Conservation (phyloP, 2,888 invertebrate species). For the Stenchaetothrips biformis region DNA sequence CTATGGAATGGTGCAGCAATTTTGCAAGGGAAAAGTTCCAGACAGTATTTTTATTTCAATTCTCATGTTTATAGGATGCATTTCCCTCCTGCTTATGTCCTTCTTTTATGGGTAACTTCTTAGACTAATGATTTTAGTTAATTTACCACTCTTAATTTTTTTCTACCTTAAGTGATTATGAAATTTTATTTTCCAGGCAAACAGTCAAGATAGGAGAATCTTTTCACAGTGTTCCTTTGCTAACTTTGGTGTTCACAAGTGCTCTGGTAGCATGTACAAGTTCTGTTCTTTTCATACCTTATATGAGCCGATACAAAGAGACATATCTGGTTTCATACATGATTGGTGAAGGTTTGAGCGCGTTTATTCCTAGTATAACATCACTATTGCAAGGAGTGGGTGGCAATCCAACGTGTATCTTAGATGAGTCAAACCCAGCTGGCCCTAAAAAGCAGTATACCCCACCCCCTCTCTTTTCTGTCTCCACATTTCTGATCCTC, state of each 20-base stretch:
- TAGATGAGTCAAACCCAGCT: slow-evolving; percentile 37
- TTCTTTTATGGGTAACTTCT: slow-evolving; percentile 42
- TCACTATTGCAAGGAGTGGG: slow-evolving; percentile 60
- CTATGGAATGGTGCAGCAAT: slow-evolving; percentile 25
- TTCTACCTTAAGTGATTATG: slow-evolving; percentile 35
- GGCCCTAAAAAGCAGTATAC: slow-evolving; percentile 37
- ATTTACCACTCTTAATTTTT: not conserved
- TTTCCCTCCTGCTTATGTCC: slow-evolving; percentile 34
- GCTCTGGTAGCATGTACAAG: slow-evolving; percentile 62
- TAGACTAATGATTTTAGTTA: slow-evolving; percentile 34
- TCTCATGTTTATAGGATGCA: slow-evolving; percentile 31
- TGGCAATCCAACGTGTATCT: slow-evolving; percentile 46
- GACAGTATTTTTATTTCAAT: slow-evolving; percentile 46
- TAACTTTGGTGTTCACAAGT: slow-evolving; percentile 52
- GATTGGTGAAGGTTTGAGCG: slow-evolving; percentile 60
- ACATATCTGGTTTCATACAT: slow-evolving; percentile 61
- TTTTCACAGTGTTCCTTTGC: slow-evolving; percentile 42
- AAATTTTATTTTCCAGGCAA: not conserved
- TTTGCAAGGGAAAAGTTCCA: slow-evolving; percentile 31
- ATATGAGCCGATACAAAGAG: slow-evolving; percentile 56
- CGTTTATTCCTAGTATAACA: slow-evolving; percentile 60
- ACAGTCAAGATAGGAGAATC: slow-evolving; percentile 35
- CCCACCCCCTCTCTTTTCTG: slow-evolving; percentile 50
- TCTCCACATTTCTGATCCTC: slow-evolving; percentile 51
- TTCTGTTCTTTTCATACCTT: slow-evolving; percentile 63